A percentile compares a stretch with the other conserved stretches of the same genome.
These are phyloP conservation scores for Clistopyga incitator DNA, from an alignment of 2,888 invertebrate genomes.

Conservation along the genomic window DNA sequence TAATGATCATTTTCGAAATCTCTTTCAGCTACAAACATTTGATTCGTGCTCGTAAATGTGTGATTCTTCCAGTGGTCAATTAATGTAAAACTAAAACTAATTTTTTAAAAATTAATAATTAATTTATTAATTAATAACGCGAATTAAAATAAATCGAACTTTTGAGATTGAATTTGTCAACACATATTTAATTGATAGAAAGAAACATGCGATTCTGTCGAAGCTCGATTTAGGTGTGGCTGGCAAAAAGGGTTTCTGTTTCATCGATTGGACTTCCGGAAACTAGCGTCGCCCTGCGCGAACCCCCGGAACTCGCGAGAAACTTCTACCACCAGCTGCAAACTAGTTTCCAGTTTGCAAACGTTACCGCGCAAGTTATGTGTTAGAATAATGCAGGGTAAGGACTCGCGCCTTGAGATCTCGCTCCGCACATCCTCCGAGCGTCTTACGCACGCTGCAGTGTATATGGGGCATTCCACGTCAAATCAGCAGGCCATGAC, in stretches of 20 bases:
- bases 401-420: slow-evolving; percentile 19
- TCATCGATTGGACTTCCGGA: slow-evolving; percentile 38
- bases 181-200: too few relatives aligned
- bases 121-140: too few relatives aligned
- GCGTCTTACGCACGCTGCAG: slow-evolving; percentile 5
- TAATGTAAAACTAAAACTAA: not conserved
- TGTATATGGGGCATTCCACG: too few relatives aligned
- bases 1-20: too few relatives aligned
- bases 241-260: slow-evolving; percentile 10
- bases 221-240: not conserved
- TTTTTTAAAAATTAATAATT: not conserved
- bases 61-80: too few relatives aligned
- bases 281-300: slow-evolving; percentile 43
- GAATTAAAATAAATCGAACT: too few relatives aligned
- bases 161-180: too few relatives aligned
- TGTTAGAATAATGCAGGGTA: slow-evolving; percentile 29
- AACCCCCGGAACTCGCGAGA: slow-evolving; percentile 20
- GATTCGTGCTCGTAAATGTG: too few relatives aligned
- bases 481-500: too few relatives aligned
- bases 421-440: slow-evolving; percentile 5
- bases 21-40: too few relatives aligned
- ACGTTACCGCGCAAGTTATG: slow-evolving; percentile 15
- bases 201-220: too few relatives aligned
- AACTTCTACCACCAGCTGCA: slow-evolving; percentile 16
- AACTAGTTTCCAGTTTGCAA: slow-evolving; percentile 16